Evolutionary conservation across 1,140 invertebrate species (phyloP), one percentile per base, ranked within the genome.

Genomic region (Doryteuthis pealeii): DNA sequence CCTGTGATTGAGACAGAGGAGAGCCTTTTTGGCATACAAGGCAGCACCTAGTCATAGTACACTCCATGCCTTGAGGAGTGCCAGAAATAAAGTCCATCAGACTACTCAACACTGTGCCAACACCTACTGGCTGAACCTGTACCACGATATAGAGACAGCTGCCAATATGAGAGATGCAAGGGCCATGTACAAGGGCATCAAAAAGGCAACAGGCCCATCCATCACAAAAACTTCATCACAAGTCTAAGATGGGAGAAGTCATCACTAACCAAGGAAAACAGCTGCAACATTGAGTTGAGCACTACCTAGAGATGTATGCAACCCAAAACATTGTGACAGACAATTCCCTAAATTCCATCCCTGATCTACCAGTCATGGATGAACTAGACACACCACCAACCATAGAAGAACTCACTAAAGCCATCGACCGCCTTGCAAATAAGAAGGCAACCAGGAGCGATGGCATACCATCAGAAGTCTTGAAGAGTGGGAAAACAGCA

Each of bases 221-320:
- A 3, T 10, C 35, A 1, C 70, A 71, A 67, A n/a, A n/a, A n/a
- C n/a, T n/a, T n/a, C n/a, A 3, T 10, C 35, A 1, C 70, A 71
- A 67, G 69, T 74, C 31, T 33, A 45, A n/a, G 10, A 14, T 32
- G 28, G 26, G 26, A 22, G 65, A 75, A 28, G 12, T 43, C 28
- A 77, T 72, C 70, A 70, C 28, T 62, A n/a, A 76, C 62, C 31
- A 54, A 26, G 43, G 30, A n/a, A 62, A 78, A 70, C 77, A 76
- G 72, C n/a, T 74, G 32, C 72, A 71, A n/a, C 35, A 69, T 65
- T 73, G 68, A 71, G 68, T 71, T 15, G 77, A 74, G 26, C 72
- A 74, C n/a, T 78, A 78, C 49, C 18, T 32, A 2, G 68, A 76
- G 10, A 66, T 78, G 8, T 78, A 73, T 45, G 72, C 45, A 1